Evolutionary conservation across 2,113 vertebrate genomes (phyloP), one percentile per base, ranked within the genome.

Genomic region (Rhinopomastus cyanomelas): DNA sequence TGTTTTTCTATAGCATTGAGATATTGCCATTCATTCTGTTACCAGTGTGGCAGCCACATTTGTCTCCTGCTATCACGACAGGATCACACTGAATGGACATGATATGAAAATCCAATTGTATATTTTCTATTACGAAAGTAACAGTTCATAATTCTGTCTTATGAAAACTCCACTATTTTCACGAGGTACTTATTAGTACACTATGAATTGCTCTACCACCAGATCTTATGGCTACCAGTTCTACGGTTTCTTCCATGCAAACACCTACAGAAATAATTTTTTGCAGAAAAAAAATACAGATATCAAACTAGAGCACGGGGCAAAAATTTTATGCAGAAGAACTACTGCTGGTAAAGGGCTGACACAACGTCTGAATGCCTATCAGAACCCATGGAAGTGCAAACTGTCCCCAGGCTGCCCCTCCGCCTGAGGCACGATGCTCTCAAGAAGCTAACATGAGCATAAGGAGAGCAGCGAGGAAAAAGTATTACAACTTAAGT

Each of bases 101-200:
- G 36, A 72, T 44, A 74, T 4, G 39, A 92, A 95, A 94, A 87
- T 19, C 52, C 13, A 32, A 52, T 81, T 83, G 66, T 72, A 20
- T 67, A 60, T 55, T 88, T 88, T 81, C 67, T 72, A 10, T 61
- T 53, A 81, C 16, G 17, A 92, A 92, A 92, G 81, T 46, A 83
- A 78, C 29, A 85, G 83, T 55, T 73, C 67, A 64, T 86, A 86
- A 72, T 34, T 57, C 27, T 83, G 68, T 60, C 51, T 56, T 52
- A 78, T 8, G 26, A 67, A 64, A 83, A 59, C 11, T 26, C 49
- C 26, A 16, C 83, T 67, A 52, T 68, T 88, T 85, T 53, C 36
- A 52, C 39, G 57, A 75, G 9, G 22, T 64, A 74, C 26, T 78
- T 81, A 60, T 68, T 76, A 78, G 23, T 14, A 22, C 23, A 46